Base-by-base conservation (phyloP, 1,140 invertebrate genomes). In the Tetramorium alpestre region DNA sequence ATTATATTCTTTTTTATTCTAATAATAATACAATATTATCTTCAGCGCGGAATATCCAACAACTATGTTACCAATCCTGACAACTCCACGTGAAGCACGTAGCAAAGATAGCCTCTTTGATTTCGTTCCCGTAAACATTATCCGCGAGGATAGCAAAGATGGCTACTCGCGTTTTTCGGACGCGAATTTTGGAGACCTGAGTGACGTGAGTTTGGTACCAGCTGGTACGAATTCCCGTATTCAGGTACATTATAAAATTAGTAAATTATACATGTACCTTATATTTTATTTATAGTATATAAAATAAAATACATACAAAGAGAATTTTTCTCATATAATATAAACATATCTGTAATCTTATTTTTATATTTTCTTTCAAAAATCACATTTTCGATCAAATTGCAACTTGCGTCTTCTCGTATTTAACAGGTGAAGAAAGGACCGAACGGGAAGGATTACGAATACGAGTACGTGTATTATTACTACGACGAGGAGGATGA, bases 381-480 rank as follows among this genome's bases (percentile, higher is more conserved):
- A 18, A 65, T 18, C 33, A 58, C 1, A 78, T 65, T 51, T 18
- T 56, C 1, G 2, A 54, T 72, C n/a, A 72, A 44, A 38, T 51
- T 38, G 16, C 13, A 38, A 54, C n/a, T 69, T 67, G 13, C 0
- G 8, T 22, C 41, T 13, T 84, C 44, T 72, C 22, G 13, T 3
- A 47, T 5, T 6, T 7, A 13, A 77, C 96, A 98, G 96, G 97
- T 98, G 44, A 98, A 98, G 91, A 98, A 98, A 94, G 98, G 97
- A 38, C 97, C 98, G n/a, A 98, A 98, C 92, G 98, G 98, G 5
- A 97, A 98, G 94, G 98, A 98, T 90, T 98, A 98, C 91, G 98
- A 98, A 94, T 98, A 98, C 93, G 98, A 98, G 93, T 98, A 98
- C 90, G 97, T 98, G 25, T 98, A 98, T 92, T 98, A 98, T 93